Evolutionary conservation across 35 echinoderm and acorn worm species (phyloP), one percentile per base, ranked within the genome.

Genomic region (Ophioderma brevispina): DNA sequence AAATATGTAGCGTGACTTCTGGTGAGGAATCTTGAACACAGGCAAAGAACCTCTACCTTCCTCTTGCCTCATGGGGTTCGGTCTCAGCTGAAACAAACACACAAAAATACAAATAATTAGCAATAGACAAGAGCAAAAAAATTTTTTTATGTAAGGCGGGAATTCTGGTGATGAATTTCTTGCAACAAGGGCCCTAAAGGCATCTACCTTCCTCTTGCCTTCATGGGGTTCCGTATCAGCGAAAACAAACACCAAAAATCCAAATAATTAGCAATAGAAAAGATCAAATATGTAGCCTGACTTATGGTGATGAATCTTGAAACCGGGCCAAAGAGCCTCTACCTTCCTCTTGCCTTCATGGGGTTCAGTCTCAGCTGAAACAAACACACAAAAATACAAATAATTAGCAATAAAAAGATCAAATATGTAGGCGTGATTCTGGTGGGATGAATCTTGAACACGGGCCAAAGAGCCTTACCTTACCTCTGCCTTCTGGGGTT

Each of bases 331-430:
- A 14, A 98, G 90, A 17, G 96, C 55, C 79, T 98, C 96, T 11
- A 98, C 96, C 78, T 98, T 98, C 40, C 96, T 77, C 43, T 98
- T 98, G 17, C 96, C 96, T 90, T 98, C 96, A 90, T 98, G 96
- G 50, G 92, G 90, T 70, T 98, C 96, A 89, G 96, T 98, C 79
- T 98, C 96, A 92, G 96, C 96, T 98, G 90, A n/a, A n/a, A n/a
- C n/a, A n/a, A n/a, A n/a, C n/a, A n/a, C n/a, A n/a, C n/a, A n/a
- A n/a, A n/a, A n/a, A 10, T 92, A 91, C 50, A 35, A 37, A 37
- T 43, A 75, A 14, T 15, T 33, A 79, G 32, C 13, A 25, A 79
- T 25, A 13, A 33, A 42, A 55, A 23, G 32, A 31, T 35, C 1
- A 33, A 43, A 31, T 55, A 55, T 14, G 11, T n/a, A n/a, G n/a